A percentile compares a stretch with the other conserved stretches of the same genome.
Conservation (phyloP, 2,797 vertebrate genomes). For the Yasuhikotakia modesta region DNA sequence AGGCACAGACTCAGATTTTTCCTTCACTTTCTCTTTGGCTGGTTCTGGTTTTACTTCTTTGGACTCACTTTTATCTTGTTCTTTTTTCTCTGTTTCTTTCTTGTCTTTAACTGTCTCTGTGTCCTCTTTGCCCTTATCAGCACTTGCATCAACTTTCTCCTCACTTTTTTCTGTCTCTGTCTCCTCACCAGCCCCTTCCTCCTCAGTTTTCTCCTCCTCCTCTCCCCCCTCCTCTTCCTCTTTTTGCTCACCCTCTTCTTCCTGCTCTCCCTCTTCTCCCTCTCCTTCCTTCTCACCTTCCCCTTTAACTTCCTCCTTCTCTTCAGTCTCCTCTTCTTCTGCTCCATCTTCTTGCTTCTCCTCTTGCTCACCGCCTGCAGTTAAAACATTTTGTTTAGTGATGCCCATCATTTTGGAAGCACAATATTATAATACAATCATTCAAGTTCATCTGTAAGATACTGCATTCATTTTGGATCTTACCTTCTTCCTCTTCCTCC, state of each 20-base stretch:
- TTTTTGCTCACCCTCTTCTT: slow-evolving; percentile 31
- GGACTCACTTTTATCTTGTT: slow-evolving; percentile 22
- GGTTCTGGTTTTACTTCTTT: slow-evolving; percentile 37
- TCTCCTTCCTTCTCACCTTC: slow-evolving; percentile 59
- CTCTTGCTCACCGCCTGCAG: slow-evolving; percentile 41
- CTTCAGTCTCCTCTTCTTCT: slow-evolving; percentile 39
- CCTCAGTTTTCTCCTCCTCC: slow-evolving; percentile 54
- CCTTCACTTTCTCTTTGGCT: slow-evolving; percentile 42
- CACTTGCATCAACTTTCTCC: slow-evolving; percentile 34
- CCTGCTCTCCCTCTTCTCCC: slow-evolving; percentile 36
- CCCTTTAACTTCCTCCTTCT: slow-evolving; percentile 39
- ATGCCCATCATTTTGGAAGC: too few relatives aligned
- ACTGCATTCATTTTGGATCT: not conserved
- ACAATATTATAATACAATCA: not conserved
- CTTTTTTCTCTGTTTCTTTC: slow-evolving; percentile 26
- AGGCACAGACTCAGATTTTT: slow-evolving; percentile 40
- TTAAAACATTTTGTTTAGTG: not conserved
- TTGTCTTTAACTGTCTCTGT: slow-evolving; percentile 18
- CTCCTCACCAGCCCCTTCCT: slow-evolving; percentile 56
- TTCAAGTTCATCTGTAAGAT: not conserved
- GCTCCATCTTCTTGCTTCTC: slow-evolving; percentile 31
- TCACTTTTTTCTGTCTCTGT: slow-evolving; percentile 40
- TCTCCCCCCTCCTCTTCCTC: slow-evolving; percentile 54
- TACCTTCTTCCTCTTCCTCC: slow-evolving; percentile 43
- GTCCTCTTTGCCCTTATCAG: slow-evolving; percentile 21